Conservation (phyloP, 2,797 vertebrate species). For the Simalia tracyae region DNA sequence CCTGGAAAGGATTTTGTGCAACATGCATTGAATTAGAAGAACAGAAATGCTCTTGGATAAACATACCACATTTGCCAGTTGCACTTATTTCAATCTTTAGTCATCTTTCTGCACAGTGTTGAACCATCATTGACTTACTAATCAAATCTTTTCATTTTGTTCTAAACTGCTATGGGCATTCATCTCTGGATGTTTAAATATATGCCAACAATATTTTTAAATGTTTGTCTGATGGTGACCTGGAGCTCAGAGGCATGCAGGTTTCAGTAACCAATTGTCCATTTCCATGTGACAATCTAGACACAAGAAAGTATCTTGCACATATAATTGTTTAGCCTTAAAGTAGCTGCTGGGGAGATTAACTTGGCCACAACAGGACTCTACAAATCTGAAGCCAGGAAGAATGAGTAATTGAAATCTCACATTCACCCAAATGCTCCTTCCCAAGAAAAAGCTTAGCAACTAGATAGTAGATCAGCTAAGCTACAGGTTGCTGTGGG, state of each 20-base stretch:
- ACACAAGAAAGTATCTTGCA: not conserved
- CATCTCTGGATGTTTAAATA: not conserved
- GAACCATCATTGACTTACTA: not conserved
- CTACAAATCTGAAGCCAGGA: not conserved
- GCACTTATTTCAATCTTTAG: not conserved
- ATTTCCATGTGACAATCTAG: not conserved
- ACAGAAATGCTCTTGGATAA: not conserved
- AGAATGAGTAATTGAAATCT: not conserved
- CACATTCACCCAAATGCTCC: not conserved
- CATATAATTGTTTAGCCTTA: not conserved
- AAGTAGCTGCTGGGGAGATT: not conserved
- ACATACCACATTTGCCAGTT: not conserved
- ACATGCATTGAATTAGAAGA: not conserved
- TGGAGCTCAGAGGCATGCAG: not conserved
- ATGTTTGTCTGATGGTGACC: not conserved
- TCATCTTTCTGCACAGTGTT: not conserved
- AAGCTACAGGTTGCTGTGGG: not conserved
- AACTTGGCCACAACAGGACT: not conserved
- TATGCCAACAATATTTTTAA: not conserved
- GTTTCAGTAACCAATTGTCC: not conserved
- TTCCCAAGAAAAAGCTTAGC: not conserved
- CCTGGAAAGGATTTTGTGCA: not conserved
- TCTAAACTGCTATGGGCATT: not conserved
- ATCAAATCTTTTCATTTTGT: not conserved
- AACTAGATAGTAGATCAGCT: not conserved